A percentile compares a stretch with the other conserved stretches of the same genome.
phyloP scores from a whole-genome alignment of 2,888 invertebrate genomes.

The Drosophila kuntzei region DNA sequence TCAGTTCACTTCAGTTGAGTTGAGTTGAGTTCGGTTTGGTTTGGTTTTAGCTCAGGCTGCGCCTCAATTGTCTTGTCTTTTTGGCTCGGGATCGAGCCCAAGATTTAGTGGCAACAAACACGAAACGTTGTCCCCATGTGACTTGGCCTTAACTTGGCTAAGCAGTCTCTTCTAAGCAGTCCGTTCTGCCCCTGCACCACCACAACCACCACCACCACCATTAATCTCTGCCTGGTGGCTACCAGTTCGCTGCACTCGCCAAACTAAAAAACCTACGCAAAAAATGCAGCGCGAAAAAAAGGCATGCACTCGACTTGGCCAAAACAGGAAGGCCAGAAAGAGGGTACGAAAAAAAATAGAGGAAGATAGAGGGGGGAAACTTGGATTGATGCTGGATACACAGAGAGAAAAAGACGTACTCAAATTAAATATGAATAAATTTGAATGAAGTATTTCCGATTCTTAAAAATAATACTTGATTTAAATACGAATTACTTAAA shows the following conservation, averaged over 20 bases:
- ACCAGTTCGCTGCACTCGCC: constrained; percentile 76
- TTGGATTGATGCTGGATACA: constrained; percentile 36
- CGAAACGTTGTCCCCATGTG: constrained; percentile 50
- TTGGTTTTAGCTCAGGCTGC: constrained; percentile 1
- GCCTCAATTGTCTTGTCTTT: constrained; percentile 28
- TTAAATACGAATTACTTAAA: too few relatives aligned
- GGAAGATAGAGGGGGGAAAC: background rate
- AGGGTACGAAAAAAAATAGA: too few relatives aligned
- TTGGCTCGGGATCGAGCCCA: constrained; percentile 31
- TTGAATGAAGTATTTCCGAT: too few relatives aligned
- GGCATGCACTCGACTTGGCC: constrained; percentile 41
- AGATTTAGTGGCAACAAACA: constrained; percentile 72
- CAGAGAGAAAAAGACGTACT: too few relatives aligned
- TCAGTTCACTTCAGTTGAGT: background rate
- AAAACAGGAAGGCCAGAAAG: background rate
- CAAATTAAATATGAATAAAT: too few relatives aligned
- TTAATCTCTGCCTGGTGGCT: constrained; percentile 72
- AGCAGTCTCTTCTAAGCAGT: constrained; percentile 40
- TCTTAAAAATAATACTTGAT: too few relatives aligned
- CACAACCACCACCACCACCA: constrained; percentile 27
- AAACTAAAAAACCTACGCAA: constrained; percentile 63
- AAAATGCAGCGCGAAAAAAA: constrained; percentile 81
- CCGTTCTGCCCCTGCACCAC: constrained; percentile 11
- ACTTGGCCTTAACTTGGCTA: constrained; percentile 44
- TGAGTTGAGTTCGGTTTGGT: background rate